These are phyloP conservation scores for Drosophila hamatofila DNA, from an alignment of 2,888 invertebrate species.

Conservation along the genomic window DNA sequence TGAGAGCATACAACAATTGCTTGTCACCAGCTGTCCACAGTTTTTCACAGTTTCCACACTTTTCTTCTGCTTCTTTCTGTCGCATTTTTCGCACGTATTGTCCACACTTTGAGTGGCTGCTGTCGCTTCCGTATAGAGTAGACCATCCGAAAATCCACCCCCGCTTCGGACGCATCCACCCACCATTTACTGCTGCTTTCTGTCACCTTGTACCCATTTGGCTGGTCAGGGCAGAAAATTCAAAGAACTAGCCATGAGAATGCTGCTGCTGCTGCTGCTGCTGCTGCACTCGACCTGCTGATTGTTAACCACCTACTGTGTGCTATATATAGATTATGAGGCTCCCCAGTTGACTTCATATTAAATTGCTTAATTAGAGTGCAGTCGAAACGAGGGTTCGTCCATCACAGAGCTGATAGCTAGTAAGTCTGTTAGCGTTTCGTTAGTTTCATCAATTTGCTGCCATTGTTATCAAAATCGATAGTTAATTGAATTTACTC, in stretches of 20 bases:
- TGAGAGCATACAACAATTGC: slow-evolving; percentile 59
- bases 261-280: background rate
- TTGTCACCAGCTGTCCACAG: slow-evolving; percentile 76
- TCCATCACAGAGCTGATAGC: slow-evolving; percentile 4
- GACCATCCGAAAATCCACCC: slow-evolving; percentile 31
- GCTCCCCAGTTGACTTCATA: slow-evolving; percentile 39
- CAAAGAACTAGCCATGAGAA: slow-evolving; percentile 1
- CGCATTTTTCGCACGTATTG: slow-evolving; percentile 76
- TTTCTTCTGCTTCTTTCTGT: slow-evolving; percentile 65
- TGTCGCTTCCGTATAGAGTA: slow-evolving; percentile 29
- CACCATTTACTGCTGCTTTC: slow-evolving; percentile 16
- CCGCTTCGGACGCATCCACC: slow-evolving; percentile 3
- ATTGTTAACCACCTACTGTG: slow-evolving; percentile 25
- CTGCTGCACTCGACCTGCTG: slow-evolving; percentile 34
- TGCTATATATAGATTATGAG: slow-evolving; percentile 18
- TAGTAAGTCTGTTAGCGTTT: background rate
- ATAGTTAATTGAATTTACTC: slow-evolving; percentile 69
- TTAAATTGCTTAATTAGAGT: slow-evolving; percentile 68
- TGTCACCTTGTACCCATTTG: slow-evolving; percentile 50
- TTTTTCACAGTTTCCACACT: slow-evolving; percentile 55
- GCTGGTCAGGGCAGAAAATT: slow-evolving; percentile 36
- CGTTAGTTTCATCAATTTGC: slow-evolving; percentile 33
- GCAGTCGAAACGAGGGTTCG: slow-evolving; percentile 16
- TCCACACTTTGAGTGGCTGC: slow-evolving; percentile 63
- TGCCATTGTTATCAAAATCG: slow-evolving; percentile 68